Evolutionary conservation across 2,888 invertebrate genomes (phyloP).

Genomic region (Eutolmus rufibarbis): DNA sequence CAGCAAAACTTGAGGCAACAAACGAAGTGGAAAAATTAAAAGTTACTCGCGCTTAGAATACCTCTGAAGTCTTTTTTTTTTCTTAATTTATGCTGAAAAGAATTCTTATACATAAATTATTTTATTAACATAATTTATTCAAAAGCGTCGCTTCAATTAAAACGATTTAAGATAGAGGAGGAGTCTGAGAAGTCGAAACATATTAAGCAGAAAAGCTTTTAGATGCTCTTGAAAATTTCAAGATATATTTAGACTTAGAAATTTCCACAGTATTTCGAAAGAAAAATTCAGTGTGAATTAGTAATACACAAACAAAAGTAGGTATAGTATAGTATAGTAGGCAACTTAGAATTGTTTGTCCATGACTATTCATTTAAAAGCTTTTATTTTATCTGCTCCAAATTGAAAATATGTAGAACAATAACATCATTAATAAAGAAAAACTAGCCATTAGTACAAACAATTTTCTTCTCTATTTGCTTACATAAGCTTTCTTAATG

Average conservation of each 20-base stretch:
- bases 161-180: constrained; percentile 15
- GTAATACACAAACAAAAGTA: neutral
- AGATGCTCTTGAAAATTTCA: neutral
- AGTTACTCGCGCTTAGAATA: constrained; percentile 1
- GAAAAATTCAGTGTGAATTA: neutral
- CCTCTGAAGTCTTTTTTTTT: neutral
- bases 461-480: too few relatives aligned
- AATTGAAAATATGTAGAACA: too few relatives aligned
- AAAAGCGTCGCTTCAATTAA: constrained; percentile 57
- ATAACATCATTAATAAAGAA: too few relatives aligned
- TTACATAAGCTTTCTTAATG: too few relatives aligned
- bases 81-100: neutral
- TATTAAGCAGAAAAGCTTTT: neutral
- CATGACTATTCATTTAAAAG: too few relatives aligned
- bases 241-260: neutral
- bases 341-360: too few relatives aligned
- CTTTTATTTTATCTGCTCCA: too few relatives aligned
- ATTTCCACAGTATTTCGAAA: neutral
- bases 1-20: neutral
- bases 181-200: neutral
- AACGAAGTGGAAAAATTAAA: constrained; percentile 35
- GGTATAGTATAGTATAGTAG: too few relatives aligned
- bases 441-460: too few relatives aligned
- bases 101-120: constrained; percentile 21
- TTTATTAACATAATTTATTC: constrained; percentile 62